phyloP scores from a whole-genome alignment of 1,140 invertebrate genomes.

The Muscidifurax raptorellus region DNA sequence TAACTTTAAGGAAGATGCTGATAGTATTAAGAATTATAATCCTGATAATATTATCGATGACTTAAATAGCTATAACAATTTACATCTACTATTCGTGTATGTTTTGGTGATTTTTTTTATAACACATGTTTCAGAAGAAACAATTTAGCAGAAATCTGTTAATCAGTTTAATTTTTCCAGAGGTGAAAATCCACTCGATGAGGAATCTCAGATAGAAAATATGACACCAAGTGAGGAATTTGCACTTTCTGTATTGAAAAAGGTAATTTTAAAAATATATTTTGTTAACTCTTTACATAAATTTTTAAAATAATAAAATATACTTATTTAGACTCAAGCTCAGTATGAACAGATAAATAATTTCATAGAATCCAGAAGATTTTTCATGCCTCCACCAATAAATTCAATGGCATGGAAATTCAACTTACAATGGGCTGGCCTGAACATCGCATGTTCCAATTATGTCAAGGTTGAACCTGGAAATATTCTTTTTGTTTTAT shows the following conservation, averaged over 20 bases:
- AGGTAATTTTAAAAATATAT: conserved; percentile 47
- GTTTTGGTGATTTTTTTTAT: conserved; percentile 18
- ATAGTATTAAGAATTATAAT: conserved; percentile 53
- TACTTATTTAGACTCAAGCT: conserved; percentile 34
- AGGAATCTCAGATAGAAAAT: neutral
- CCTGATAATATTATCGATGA: conserved; percentile 35
- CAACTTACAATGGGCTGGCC: conserved; percentile 51
- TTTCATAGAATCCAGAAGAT: conserved; percentile 51
- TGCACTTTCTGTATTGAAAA: conserved; percentile 38
- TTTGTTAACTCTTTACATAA: neutral
- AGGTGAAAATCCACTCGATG: conserved; percentile 45
- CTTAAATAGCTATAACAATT: conserved; percentile 23
- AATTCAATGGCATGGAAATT: conserved; percentile 50
- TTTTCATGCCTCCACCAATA: conserved; percentile 48
- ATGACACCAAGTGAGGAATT: conserved; percentile 47
- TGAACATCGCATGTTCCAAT: conserved; percentile 52
- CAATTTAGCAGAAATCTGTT: neutral
- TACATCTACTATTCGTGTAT: conserved; percentile 56
- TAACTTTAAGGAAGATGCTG: conserved; percentile 56
- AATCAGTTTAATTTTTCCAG: conserved; percentile 46
- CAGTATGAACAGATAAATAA: conserved; percentile 56
- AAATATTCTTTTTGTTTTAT: neutral
- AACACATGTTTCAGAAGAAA: conserved; percentile 9
- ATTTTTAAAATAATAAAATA: neutral
- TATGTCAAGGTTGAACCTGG: conserved; percentile 55